Conservation (phyloP, 1,140 invertebrate species). For the Neocloeon triangulifer region DNA sequence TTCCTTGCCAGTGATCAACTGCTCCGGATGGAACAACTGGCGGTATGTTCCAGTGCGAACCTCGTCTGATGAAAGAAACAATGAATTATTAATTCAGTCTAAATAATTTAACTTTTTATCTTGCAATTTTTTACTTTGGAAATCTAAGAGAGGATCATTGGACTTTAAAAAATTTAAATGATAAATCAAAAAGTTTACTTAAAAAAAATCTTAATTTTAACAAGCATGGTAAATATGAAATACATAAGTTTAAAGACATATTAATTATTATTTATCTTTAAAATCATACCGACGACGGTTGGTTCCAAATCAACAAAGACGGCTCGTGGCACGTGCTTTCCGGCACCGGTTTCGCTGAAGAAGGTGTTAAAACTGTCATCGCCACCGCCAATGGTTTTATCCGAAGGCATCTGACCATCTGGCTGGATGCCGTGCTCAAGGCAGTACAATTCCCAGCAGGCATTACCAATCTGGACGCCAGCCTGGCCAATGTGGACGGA, state of each 20-base stretch:
- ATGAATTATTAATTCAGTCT: not conserved
- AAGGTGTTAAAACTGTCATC: conserved; percentile 65
- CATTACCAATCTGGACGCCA: conserved; percentile 48
- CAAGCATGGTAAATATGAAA: no score
- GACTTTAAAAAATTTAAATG: no score
- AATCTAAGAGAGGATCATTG: no score
- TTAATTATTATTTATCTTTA: no score
- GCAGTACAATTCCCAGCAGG: conserved; percentile 57
- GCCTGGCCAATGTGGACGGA: conserved; percentile 43
- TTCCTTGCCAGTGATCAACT: conserved; percentile 42
- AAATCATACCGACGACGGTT: conserved; percentile 44
- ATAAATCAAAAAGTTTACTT: no score
- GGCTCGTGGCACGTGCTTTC: conserved; percentile 44
- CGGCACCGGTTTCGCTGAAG: conserved; percentile 55
- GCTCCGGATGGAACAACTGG: conserved; percentile 33
- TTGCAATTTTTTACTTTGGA: no score
- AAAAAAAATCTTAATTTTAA: no score
- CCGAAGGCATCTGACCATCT: conserved; percentile 53
- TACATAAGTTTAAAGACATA: no score
- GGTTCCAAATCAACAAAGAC: conserved; percentile 48
- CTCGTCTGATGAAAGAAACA: conserved; percentile 21
- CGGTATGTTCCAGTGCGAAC: conserved; percentile 30
- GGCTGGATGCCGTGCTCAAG: conserved; percentile 63
- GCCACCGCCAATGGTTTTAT: conserved; percentile 37
- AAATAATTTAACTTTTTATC: no score